Evolutionary conservation across 2,797 vertebrate genomes (phyloP).

Genomic region (Enteromius radiatus): DNA sequence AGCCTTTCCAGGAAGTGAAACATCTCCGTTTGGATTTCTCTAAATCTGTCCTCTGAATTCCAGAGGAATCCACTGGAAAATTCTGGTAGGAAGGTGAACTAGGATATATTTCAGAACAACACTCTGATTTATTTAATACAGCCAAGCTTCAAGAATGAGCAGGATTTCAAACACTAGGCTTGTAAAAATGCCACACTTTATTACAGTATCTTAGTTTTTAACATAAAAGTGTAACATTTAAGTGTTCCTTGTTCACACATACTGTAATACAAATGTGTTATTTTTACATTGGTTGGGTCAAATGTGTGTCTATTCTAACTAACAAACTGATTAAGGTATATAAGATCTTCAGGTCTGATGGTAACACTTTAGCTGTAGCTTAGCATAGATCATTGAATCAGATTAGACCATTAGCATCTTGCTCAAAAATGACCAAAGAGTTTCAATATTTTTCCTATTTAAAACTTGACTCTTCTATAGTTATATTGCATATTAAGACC

Average conservation of each 20-base stretch:
- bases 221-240: background rate
- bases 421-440: too few relatives aligned
- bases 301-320: background rate
- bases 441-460: too few relatives aligned
- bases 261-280: background rate
- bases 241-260: background rate
- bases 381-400: too few relatives aligned
- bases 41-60: conserved; percentile 42
- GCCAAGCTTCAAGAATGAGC: background rate
- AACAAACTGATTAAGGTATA: background rate
- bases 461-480: too few relatives aligned
- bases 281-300: background rate
- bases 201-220: background rate
- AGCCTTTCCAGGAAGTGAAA: background rate
- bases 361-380: too few relatives aligned
- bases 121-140: background rate
- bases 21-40: conserved; percentile 42
- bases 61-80: conserved; percentile 38
- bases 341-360: too few relatives aligned
- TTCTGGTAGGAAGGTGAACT: conserved; percentile 27
- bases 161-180: conserved; percentile 8
- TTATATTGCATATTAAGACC: too few relatives aligned
- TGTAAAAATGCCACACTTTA: background rate
- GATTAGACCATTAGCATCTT: too few relatives aligned
- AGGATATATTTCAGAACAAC: background rate